These are phyloP conservation scores for Botia kubotai DNA, from an alignment of 2,797 vertebrate genomes.

Conservation along the genomic window DNA sequence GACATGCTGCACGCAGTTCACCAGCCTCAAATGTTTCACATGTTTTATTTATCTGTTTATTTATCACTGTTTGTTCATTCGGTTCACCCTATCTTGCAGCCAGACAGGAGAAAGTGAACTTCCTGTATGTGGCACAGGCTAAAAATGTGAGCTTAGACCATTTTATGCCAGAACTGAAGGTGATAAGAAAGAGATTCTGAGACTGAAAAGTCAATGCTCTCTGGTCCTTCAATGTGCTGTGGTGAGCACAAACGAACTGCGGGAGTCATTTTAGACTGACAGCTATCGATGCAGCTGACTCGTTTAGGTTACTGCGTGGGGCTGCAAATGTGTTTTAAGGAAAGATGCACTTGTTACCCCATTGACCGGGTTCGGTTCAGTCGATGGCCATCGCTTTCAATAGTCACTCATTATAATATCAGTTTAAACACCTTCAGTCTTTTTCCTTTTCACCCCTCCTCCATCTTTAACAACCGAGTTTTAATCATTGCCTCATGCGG, in stretches of 20 bases:
- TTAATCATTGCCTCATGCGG: conserved; percentile 79
- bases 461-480: conserved; percentile 67
- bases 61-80: conserved; percentile 71
- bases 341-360: conserved; percentile 66
- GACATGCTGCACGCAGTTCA: conserved; percentile 72
- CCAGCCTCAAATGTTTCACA: conserved; percentile 79
- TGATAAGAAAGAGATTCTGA: conserved; percentile 59
- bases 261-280: conserved; percentile 71
- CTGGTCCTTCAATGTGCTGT: conserved; percentile 66
- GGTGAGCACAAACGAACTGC: conserved; percentile 67
- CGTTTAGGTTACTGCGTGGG: conserved; percentile 52
- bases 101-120: conserved; percentile 66
- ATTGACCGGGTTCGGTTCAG: conserved; percentile 70
- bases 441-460: conserved; percentile 58
- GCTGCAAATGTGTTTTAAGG: conserved; percentile 54
- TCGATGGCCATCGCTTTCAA: conserved; percentile 76
- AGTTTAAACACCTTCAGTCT: conserved; percentile 54
- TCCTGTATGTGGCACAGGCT: conserved; percentile 61
- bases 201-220: conserved; percentile 71
- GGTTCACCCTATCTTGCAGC: conserved; percentile 60
- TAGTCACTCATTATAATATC: conserved; percentile 70
- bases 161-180: conserved; percentile 42
- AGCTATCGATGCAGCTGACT: conserved; percentile 70
- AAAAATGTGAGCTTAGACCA: conserved; percentile 43
- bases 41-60: conserved; percentile 77